Percentiles rank a stretch among this genome's conserved stretches.
These are phyloP conservation scores for Dryoscopus gambensis DNA, from an alignment of 2,113 vertebrate species.

Conservation along the genomic window DNA sequence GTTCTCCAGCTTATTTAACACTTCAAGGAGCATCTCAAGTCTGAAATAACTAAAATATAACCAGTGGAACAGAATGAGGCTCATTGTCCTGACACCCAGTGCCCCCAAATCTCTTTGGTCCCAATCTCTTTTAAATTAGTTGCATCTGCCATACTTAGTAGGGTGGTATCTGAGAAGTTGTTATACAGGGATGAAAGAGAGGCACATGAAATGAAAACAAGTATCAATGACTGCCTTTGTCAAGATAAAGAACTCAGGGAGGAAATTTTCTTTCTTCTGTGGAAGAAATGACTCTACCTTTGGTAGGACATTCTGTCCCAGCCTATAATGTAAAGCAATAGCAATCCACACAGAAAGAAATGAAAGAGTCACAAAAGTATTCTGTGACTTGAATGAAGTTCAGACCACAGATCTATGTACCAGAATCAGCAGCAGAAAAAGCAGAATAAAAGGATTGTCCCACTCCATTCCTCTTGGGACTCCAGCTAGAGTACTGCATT, in stretches of 20 bases:
- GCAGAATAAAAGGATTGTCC: background rate
- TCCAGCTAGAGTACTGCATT: background rate
- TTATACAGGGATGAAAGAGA: background rate
- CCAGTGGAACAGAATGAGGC: background rate
- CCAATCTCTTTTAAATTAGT: background rate
- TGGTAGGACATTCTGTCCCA: background rate
- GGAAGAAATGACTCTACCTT: background rate
- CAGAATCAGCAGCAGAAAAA: background rate
- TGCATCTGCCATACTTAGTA: background rate
- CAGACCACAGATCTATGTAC: background rate
- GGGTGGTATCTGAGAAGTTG: background rate
- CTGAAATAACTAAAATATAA: background rate
- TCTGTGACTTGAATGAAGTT: background rate
- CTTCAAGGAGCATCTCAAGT: background rate
- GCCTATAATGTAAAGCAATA: background rate
- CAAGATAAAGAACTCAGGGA: background rate
- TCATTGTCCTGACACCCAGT: background rate
- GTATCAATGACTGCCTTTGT: background rate
- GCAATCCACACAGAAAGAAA: background rate
- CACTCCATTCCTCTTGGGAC: background rate
- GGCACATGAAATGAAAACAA: background rate
- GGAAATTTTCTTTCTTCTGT: background rate
- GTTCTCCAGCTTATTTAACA: background rate
- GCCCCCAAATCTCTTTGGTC: background rate
- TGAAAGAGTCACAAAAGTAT: background rate